Conservation (phyloP, 35 echinoderm and acorn worm species). For the Strongylocentrotus purpuratus region DNA sequence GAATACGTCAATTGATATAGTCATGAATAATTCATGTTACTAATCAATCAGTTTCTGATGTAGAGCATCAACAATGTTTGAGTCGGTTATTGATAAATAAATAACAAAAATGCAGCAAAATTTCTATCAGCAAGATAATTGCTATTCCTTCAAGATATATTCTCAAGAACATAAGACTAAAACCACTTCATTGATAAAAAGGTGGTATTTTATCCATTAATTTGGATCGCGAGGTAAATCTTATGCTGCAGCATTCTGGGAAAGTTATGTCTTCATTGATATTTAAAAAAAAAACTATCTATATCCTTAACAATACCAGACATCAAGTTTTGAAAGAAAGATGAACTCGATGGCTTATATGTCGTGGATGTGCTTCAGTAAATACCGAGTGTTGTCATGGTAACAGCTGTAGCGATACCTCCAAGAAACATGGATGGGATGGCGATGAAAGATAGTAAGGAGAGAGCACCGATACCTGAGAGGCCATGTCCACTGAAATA, state of each 20-base stretch:
- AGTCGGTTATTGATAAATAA: not conserved
- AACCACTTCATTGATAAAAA: not conserved
- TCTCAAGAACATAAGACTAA: not conserved
- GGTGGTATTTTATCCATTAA: not conserved
- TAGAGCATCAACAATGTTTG: not conserved
- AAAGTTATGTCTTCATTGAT: not conserved
- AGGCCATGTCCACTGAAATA: constrained; percentile 85
- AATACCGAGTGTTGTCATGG: constrained; percentile 35
- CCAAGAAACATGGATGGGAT: constrained; percentile 90
- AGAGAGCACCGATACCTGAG: constrained; percentile 83
- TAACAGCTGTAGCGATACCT: constrained; percentile 60
- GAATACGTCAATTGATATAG: not conserved
- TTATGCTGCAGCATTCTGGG: not conserved
- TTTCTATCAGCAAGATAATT: not conserved
- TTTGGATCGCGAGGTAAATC: not conserved
- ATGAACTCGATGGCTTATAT: not conserved
- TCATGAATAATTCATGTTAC: not conserved
- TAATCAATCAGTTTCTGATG: not conserved
- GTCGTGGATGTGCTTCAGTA: not conserved
- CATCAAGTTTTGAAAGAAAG: not conserved
- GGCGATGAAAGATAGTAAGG: constrained; percentile 75
- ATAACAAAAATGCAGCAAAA: not conserved
- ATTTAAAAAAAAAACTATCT: not conserved
- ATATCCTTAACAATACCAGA: not conserved
- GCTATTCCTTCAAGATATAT: not conserved